Conservation (phyloP, 2,113 vertebrate genomes). For the Cyprinodon brontotheroides region DNA sequence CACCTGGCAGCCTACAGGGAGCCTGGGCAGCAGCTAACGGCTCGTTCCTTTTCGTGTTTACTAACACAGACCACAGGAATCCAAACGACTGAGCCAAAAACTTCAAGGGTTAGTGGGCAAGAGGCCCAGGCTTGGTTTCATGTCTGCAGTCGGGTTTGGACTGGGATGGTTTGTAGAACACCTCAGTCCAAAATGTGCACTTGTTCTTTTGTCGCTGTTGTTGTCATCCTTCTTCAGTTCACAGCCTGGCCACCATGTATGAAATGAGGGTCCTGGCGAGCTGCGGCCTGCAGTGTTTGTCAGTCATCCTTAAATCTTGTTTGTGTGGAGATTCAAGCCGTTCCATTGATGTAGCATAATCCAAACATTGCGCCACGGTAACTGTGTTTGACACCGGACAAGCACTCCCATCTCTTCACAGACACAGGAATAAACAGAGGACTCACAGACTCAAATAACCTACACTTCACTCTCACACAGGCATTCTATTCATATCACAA, state of each 20-base stretch:
- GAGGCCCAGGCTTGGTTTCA: slow-evolving; percentile 11
- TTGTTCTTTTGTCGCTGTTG: slow-evolving; percentile 17
- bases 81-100: slow-evolving; percentile 53
- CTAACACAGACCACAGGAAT: slow-evolving; percentile 72
- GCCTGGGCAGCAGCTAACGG: slow-evolving; percentile 30
- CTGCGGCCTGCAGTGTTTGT: slow-evolving; percentile 17
- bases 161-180: slow-evolving; percentile 17
- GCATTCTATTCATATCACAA: slow-evolving; percentile 74
- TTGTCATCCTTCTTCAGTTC: slow-evolving; percentile 21
- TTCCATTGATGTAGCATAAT: slow-evolving; percentile 56
- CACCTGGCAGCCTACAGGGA: slow-evolving; percentile 18
- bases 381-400: slow-evolving; percentile 58
- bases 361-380: slow-evolving; percentile 35
- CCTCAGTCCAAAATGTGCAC: not conserved
- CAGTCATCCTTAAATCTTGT: slow-evolving; percentile 38
- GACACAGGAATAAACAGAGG: slow-evolving; percentile 63
- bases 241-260: slow-evolving; percentile 24
- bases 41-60: slow-evolving; percentile 58
- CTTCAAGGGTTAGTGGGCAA: slow-evolving; percentile 2
- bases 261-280: slow-evolving; percentile 40
- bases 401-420: slow-evolving; percentile 39
- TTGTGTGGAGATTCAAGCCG: slow-evolving; percentile 24
- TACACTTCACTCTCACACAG: slow-evolving; percentile 15
- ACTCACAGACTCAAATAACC: slow-evolving; percentile 16
- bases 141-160: slow-evolving; percentile 14